phyloP scores from a whole-genome alignment of 64 coral and sea anemone species.

The Dendrophyllia cribrosa region DNA sequence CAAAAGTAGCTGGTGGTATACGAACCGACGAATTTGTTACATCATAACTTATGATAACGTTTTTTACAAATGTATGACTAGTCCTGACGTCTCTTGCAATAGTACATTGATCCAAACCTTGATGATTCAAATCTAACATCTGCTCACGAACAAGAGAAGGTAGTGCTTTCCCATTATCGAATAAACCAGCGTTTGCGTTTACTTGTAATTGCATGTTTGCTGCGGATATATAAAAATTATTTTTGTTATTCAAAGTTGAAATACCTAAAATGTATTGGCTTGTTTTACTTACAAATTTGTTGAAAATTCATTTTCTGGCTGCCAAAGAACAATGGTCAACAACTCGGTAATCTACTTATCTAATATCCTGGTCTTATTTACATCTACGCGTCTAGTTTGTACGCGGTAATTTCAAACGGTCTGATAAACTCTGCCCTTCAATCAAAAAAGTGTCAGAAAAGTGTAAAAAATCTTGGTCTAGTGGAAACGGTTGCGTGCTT shows the following conservation, averaged over 20 bases:
- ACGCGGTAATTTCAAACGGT: constrained; percentile 1
- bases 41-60: constrained; percentile 43
- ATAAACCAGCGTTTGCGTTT: too few species aligned
- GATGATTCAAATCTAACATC: constrained; percentile 45
- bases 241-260: constrained; percentile 10
- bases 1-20: background rate
- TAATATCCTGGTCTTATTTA: too few species aligned
- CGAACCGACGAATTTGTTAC: constrained; percentile 39
- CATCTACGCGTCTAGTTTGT: too few species aligned
- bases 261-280: too few species aligned
- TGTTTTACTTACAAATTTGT: too few species aligned
- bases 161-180: constrained; percentile 44
- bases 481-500: too few species aligned
- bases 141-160: constrained; percentile 52
- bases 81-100: constrained; percentile 43
- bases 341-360: too few species aligned
- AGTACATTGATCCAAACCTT: constrained; percentile 43
- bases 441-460: constrained; percentile 28
- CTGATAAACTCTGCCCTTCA: background rate
- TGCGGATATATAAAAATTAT: constrained; percentile 17
- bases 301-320: too few species aligned
- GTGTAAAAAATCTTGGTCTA: constrained; percentile 16
- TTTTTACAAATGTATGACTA: constrained; percentile 30
- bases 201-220: too few species aligned
- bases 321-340: too few species aligned